Base-by-base conservation (phyloP, 2,113 vertebrate species). In the Onychostruthus taczanowskii region DNA sequence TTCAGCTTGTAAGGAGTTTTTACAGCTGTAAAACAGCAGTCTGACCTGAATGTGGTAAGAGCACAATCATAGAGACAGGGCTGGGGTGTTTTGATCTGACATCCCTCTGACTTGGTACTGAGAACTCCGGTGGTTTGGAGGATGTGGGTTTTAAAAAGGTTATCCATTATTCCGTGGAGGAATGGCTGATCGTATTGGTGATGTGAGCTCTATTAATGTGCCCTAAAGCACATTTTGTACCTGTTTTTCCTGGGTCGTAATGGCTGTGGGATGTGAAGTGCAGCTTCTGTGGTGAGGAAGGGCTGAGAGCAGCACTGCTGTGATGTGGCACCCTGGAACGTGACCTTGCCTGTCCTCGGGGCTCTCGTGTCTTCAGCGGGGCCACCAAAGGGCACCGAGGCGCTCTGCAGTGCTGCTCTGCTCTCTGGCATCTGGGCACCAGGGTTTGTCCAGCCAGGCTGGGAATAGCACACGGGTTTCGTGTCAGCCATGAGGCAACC, bases 81-180 rank as follows among this genome's bases (percentile, higher is more conserved):
- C 24, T 0, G 1, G 27, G 49, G 39, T 87, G 44, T 37, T 76
- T 59, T 39, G 33, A 43, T 82, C 37, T 74, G 56, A 33, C 27
- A 31, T 90, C 75, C 47, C 27, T 24, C 78, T 64, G 61, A 28
- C 12, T 41, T 17, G 28, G 31, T 86, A 41, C 64, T 0, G 7
- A 75, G 78, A 69, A 30, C 53, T 76, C 26, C 26, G 21, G 27
- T 83, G 80, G 23, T 79, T 90, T 77, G 87, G 68, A 87, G 92
- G 87, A 87, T 93, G 89, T 95, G 78, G 75, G 63, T 84, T 95
- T 95, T 93, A 73, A 76, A 82, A 91, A 72, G 77, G 13, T 33
- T 72, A 3, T 72, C 35, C 28, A 55, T 84, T 70, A 33, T 50
- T 50, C 59, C 19, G 39, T 44, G 72, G 50, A 84, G 59, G 56